Conservation (phyloP, 1,140 invertebrate species). For the Oedothorax gibbosus region DNA sequence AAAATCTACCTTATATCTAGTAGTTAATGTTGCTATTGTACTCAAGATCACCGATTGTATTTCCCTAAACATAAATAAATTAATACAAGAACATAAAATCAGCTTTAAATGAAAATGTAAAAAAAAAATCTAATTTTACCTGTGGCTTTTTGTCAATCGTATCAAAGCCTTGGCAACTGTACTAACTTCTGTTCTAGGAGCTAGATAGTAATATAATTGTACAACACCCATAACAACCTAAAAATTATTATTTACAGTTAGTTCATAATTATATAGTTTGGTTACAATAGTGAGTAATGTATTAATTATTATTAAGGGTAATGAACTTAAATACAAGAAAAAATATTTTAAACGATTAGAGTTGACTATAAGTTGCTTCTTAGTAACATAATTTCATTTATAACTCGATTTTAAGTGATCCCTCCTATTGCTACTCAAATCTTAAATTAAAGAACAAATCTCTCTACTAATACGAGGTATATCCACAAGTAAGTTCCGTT, state of each 20-base stretch:
- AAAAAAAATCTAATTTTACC: constrained; percentile 41
- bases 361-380: too few relatives aligned
- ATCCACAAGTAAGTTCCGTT: too few relatives aligned
- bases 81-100: not conserved
- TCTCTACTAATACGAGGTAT: too few relatives aligned
- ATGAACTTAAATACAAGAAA: too few relatives aligned
- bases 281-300: too few relatives aligned
- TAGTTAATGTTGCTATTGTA: constrained; percentile 93
- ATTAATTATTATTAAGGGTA: too few relatives aligned
- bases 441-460: too few relatives aligned
- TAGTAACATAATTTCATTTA: too few relatives aligned
- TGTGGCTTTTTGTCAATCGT: constrained; percentile 86
- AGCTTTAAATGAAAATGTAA: not conserved
- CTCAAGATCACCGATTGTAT: constrained; percentile 97
- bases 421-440: too few relatives aligned
- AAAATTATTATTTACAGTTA: constrained; percentile 26
- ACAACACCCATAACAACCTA: constrained; percentile 95
- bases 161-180: constrained; percentile 93
- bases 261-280: too few relatives aligned
- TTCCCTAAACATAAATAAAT: constrained; percentile 74
- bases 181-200: constrained; percentile 86
- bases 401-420: too few relatives aligned
- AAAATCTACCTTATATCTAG: constrained; percentile 79
- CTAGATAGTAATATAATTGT: constrained; percentile 95
- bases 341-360: too few relatives aligned